Conservation (phyloP, 1,140 invertebrate species). For the Drosophila carrolli region DNA sequence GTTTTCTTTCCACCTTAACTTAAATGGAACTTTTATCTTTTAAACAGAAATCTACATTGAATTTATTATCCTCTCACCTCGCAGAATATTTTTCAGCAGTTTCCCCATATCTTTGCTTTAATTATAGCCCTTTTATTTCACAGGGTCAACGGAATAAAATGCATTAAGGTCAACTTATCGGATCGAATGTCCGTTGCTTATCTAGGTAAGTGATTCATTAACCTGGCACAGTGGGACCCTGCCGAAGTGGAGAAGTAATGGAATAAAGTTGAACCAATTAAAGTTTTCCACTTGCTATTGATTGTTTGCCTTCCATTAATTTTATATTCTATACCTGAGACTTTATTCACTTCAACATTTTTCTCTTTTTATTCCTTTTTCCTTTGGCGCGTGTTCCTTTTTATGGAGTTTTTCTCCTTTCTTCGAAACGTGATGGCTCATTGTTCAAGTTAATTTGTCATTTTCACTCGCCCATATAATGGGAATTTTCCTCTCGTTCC, state of each 20-base stretch:
- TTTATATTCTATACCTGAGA: constrained; percentile 45
- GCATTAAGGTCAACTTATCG: constrained; percentile 44
- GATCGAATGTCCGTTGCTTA: constrained; percentile 33
- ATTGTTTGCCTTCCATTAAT: constrained; percentile 47
- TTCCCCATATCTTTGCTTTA: constrained; percentile 1
- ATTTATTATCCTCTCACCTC: background rate
- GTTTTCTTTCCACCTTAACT: no score
- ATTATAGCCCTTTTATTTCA: constrained; percentile 8
- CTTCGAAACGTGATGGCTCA: constrained; percentile 39
- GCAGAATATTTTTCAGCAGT: constrained; percentile 6
- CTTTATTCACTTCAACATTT: constrained; percentile 3
- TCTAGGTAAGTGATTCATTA: constrained; percentile 47
- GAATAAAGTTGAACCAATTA: constrained; percentile 41
- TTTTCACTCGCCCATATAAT: constrained; percentile 79
- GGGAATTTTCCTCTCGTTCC: constrained; percentile 43
- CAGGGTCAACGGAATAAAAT: constrained; percentile 8
- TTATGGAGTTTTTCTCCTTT: constrained; percentile 11
- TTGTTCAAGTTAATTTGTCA: constrained; percentile 78
- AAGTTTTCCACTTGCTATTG: constrained; percentile 39
- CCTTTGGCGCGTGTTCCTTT: constrained; percentile 2
- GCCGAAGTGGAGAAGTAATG: background rate
- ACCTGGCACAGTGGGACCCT: constrained; percentile 1
- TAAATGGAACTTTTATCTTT: background rate
- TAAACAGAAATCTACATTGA: background rate
- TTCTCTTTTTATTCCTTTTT: constrained; percentile 14